Conservation (phyloP, 2,888 invertebrate genomes). For the Charanyca ferruginea region DNA sequence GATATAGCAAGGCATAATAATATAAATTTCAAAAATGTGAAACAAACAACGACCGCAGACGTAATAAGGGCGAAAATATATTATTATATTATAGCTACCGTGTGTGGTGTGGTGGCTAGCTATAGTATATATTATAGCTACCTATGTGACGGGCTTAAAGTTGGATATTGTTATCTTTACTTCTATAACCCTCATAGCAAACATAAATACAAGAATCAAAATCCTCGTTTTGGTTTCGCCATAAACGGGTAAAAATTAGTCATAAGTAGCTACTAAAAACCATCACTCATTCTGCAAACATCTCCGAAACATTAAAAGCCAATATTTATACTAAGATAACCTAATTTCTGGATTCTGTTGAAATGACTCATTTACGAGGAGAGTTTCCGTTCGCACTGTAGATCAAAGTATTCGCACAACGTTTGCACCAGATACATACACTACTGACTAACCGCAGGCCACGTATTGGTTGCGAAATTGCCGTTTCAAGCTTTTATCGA, state of each 20-base stretch:
- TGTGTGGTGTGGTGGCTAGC: no score
- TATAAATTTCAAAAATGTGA: no score
- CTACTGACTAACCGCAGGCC: conserved; percentile 17
- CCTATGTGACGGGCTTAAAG: no score
- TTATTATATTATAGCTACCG: no score
- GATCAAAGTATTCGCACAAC: conserved; percentile 48
- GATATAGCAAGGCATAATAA: no score
- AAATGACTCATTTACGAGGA: conserved; percentile 53
- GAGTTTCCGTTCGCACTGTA: conserved; percentile 57
- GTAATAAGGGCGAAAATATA: no score
- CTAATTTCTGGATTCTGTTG: conserved; percentile 56
- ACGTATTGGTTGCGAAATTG: conserved; percentile 13
- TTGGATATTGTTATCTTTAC: no score
- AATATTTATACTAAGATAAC: conserved; percentile 66
- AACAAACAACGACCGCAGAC: no score
- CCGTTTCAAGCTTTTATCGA: background rate
- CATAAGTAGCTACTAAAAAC: background rate
- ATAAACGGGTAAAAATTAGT: background rate
- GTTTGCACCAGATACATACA: conserved; percentile 28
- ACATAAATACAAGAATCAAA: no score
- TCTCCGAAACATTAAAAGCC: conserved; percentile 15
- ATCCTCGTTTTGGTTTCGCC: no score
- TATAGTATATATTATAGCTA: no score
- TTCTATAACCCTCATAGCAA: no score
- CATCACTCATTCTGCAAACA: conserved; percentile 5